A percentile compares a stretch with the other conserved stretches of the same genome.
Evolutionary conservation across 2,888 invertebrate genomes (phyloP).

Genomic region (Epirrhoe tristata): DNA sequence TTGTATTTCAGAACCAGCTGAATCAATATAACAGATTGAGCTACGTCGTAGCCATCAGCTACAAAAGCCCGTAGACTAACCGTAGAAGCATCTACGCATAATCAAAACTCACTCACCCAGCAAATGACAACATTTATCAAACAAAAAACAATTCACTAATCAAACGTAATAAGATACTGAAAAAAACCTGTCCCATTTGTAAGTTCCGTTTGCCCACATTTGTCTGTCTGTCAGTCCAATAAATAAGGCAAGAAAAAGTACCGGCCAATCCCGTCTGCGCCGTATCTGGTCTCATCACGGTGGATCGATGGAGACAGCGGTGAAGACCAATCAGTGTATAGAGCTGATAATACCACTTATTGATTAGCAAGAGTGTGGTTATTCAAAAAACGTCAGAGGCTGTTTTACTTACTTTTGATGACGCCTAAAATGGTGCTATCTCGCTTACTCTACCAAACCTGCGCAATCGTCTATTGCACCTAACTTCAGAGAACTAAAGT

Average conservation of each 20-base stretch:
- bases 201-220: slow-evolving; percentile 69
- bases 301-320: slow-evolving; percentile 72
- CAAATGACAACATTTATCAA: slow-evolving; percentile 36
- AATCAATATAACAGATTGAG: too few relatives aligned
- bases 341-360: slow-evolving; percentile 55
- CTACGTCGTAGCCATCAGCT: slow-evolving; percentile 24
- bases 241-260: slow-evolving; percentile 78
- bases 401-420: too few relatives aligned
- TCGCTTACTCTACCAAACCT: too few relatives aligned
- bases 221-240: slow-evolving; percentile 78
- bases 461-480: too few relatives aligned
- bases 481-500: too few relatives aligned
- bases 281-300: slow-evolving; percentile 78
- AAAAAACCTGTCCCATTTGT: slow-evolving; percentile 71
- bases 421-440: too few relatives aligned
- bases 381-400: too few relatives aligned
- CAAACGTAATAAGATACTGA: slow-evolving; percentile 66
- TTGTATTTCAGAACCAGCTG: too few relatives aligned
- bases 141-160: slow-evolving; percentile 60
- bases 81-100: slow-evolving; percentile 14
- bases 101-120: slow-evolving; percentile 28
- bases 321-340: slow-evolving; percentile 47
- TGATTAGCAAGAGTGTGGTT: too few relatives aligned
- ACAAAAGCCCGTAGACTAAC: slow-evolving; percentile 13
- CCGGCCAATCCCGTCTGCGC: slow-evolving; percentile 77